Percentiles rank a stretch among this genome's conserved stretches.
Conservation (phyloP, 2,888 invertebrate genomes). For the Stegana nigrithorax region DNA sequence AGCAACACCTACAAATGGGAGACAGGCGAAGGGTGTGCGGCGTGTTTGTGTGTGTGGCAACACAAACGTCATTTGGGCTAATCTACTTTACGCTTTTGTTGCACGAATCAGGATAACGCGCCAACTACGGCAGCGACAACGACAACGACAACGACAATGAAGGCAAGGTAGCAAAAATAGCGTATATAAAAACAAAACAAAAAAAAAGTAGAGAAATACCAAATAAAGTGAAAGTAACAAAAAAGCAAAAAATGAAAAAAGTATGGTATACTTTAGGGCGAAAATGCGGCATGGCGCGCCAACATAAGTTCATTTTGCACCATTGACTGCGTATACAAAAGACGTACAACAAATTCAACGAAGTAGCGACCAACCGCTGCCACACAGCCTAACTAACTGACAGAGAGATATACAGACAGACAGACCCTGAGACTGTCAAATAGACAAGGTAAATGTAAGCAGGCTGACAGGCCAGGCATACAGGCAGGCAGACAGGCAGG, state of each 20-base stretch:
- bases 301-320: conserved; percentile 17
- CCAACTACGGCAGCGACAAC: neutral
- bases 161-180: conserved; percentile 31
- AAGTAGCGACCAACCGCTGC: neutral
- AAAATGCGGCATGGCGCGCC: conserved; percentile 16
- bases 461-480: no score
- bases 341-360: conserved; percentile 7
- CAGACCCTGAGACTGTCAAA: neutral
- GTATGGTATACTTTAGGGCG: conserved; percentile 18
- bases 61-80: conserved; percentile 25
- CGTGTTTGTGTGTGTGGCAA: neutral
- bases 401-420: conserved; percentile 4
- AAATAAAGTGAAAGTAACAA: conserved; percentile 22
- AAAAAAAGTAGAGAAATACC: conserved; percentile 7
- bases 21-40: neutral
- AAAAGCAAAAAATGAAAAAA: conserved; percentile 34
- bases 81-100: conserved; percentile 32
- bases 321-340: conserved; percentile 13
- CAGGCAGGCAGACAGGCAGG: neutral
- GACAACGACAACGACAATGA: conserved; percentile 32
- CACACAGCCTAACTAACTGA: neutral
- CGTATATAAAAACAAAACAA: conserved; percentile 27
- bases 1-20: neutral
- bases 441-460: neutral
- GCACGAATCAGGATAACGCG: neutral